Evolutionary conservation across 1,140 invertebrate genomes (phyloP), one percentile per base, ranked within the genome.

Genomic region (Bombus ignitus): DNA sequence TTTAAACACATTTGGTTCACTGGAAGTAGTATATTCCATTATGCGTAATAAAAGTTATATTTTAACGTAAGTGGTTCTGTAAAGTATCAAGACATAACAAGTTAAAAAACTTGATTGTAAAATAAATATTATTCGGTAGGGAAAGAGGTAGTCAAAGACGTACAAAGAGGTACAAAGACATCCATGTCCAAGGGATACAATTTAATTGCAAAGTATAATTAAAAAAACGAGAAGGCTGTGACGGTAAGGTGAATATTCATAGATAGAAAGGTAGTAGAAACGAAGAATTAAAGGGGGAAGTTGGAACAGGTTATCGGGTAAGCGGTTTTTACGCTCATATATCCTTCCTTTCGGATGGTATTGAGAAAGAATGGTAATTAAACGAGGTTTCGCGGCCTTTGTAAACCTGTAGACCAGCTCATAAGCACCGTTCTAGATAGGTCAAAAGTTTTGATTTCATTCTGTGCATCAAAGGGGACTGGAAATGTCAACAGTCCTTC

Each of bases 391-490:
- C 68, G 35, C 42, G 35, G 32, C n/a, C 53, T 81, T 53, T 79
- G n/a, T 42, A 42, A 37, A 70, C 13, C 44, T 32, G 25, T 9
- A 39, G 13, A 57, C 22, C 22, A 6, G 25, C 47, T 62, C 53
- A 71, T 59, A 66, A 37, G 39, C 59, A 80, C 35, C 39, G 28
- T 28, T 81, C 73, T 81, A 66, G 80, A 66, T 65, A 65, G 68
- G 78, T 85, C 77, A 74, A 74, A 73, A 73, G 83, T 85, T 81
- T 66, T 44, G 78, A 81, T 74, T 66, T 18, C 42, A 4, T 53
- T 71, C 28, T 22, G 4, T 68, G 37, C 35, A 42, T 71, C 47
- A 37, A 42, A 12, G 9, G 6, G 10, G 18, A n/a, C 47, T 37
- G 15, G 15, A 47, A 59, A 42, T 57, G 62, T 77, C 73, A 70